Percentiles rank a stretch among this genome's conserved stretches.
Conservation (phyloP, 2,113 vertebrate genomes). For the Okapia johnstoni region DNA sequence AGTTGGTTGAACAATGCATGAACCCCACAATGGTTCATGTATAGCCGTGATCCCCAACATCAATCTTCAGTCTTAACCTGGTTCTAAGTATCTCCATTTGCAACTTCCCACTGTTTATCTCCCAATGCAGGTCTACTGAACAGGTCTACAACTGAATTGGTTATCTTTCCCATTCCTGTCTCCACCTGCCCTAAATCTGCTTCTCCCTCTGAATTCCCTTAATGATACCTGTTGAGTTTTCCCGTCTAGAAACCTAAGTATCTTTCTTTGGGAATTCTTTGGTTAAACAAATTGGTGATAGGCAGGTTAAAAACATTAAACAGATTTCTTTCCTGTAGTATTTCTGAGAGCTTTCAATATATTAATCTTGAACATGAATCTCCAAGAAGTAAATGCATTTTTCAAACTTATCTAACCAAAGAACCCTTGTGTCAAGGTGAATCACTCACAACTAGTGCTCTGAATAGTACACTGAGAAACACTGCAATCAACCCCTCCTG, state of each 20-base stretch:
- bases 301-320: neutral
- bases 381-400: neutral
- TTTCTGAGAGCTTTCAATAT: neutral
- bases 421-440: neutral
- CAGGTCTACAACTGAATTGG: neutral
- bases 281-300: neutral
- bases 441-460: neutral
- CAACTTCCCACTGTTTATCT: neutral
- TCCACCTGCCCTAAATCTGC: neutral
- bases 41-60: neutral
- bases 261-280: neutral
- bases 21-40: neutral
- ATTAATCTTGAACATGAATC: neutral
- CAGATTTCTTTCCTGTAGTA: neutral
- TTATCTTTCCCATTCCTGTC: neutral
- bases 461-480: neutral
- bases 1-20: neutral
- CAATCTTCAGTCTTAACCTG: neutral
- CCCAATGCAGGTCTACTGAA: neutral
- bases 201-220: neutral
- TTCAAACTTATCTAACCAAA: neutral
- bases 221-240: neutral
- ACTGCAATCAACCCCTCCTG: neutral
- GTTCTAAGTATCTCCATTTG: neutral
- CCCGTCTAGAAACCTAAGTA: neutral